Percentiles rank a stretch among this genome's conserved stretches.
Evolutionary conservation across 2,888 invertebrate genomes (phyloP).

Genomic region (Ornithoptera priamus): DNA sequence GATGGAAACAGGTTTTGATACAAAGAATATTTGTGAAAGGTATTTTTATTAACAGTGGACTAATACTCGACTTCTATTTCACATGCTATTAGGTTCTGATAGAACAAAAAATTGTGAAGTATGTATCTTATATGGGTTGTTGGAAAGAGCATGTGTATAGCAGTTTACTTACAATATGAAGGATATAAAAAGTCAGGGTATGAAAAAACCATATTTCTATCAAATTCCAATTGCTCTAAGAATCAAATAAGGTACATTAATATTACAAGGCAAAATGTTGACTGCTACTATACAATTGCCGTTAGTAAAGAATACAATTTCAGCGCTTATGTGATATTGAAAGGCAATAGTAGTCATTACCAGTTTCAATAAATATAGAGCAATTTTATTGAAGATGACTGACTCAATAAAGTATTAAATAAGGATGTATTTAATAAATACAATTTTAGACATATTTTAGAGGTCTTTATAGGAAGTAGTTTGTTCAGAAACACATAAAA

Average conservation of each 20-base stretch:
- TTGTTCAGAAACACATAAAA: background rate
- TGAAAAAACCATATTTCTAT: background rate
- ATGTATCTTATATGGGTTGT: too few species aligned
- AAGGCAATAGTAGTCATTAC: background rate
- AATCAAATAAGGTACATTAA: too few species aligned
- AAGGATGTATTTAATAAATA: background rate
- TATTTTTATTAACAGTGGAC: too few species aligned
- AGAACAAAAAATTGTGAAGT: too few species aligned
- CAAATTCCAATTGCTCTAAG: too few species aligned
- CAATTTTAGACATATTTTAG: background rate
- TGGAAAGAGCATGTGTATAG: too few species aligned
- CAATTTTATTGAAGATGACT: background rate
- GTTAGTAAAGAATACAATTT: background rate
- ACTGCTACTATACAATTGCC: too few species aligned
- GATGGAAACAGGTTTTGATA: background rate
- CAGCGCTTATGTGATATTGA: background rate
- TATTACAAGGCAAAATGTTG: too few species aligned
- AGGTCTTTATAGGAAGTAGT: background rate
- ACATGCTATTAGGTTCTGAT: too few species aligned
- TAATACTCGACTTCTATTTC: too few species aligned
- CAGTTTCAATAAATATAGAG: background rate
- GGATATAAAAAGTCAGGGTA: background rate
- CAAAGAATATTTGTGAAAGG: too few species aligned
- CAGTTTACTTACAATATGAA: too few species aligned
- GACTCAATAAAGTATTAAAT: background rate